A percentile compares a stretch with the other conserved stretches of the same genome.
These are phyloP conservation scores for Solea solea DNA, from an alignment of 2,113 vertebrate species.

Conservation along the genomic window DNA sequence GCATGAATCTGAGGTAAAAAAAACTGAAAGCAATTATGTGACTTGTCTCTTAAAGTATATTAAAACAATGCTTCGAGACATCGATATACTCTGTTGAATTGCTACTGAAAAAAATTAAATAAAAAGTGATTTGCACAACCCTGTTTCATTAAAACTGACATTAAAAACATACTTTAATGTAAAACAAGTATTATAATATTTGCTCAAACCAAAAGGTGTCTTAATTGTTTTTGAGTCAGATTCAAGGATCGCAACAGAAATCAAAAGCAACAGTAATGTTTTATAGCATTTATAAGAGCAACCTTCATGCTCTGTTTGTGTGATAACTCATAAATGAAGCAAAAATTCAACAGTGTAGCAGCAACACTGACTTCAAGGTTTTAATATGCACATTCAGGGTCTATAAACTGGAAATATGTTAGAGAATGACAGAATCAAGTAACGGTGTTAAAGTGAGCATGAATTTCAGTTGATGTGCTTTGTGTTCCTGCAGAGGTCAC, in stretches of 20 bases:
- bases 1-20: too few relatives aligned
- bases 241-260: background rate
- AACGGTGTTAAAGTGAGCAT: constrained; percentile 1
- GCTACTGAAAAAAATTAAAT: too few relatives aligned
- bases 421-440: background rate
- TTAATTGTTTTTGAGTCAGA: background rate
- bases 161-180: too few relatives aligned
- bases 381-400: background rate
- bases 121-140: too few relatives aligned
- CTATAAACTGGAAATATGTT: background rate
- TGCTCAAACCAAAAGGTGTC: too few relatives aligned
- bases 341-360: background rate
- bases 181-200: too few relatives aligned
- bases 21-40: too few relatives aligned
- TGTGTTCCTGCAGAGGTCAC: constrained; percentile 83
- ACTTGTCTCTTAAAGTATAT: too few relatives aligned
- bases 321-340: background rate
- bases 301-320: background rate
- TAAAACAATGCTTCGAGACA: too few relatives aligned
- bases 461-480: constrained; percentile 30
- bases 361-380: background rate
- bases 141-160: too few relatives aligned
- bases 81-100: too few relatives aligned
- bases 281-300: background rate
- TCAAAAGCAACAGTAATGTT: background rate